Evolutionary conservation across 2,113 vertebrate genomes (phyloP), one percentile per base, ranked within the genome.

Genomic region (Acanthisitta chloris): DNA sequence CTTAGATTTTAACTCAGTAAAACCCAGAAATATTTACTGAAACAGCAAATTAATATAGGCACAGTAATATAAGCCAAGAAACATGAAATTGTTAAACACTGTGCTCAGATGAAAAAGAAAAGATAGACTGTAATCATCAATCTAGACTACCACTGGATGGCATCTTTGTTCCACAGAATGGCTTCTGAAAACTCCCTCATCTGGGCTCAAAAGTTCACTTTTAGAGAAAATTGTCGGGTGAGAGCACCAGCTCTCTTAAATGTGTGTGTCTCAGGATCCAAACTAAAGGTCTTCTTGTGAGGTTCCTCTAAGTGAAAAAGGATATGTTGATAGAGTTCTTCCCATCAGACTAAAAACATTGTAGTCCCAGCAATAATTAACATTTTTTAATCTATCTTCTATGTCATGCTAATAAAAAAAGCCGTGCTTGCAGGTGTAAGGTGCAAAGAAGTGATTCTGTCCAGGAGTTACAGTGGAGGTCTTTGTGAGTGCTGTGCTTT

Each of bases 91-190:
- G 20, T 90, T 90, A 70, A 86, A 49, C 78, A 46, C 13, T 46
- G 4, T 90, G 25, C 40, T 88, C 31, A 49, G 43, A 73, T 84
- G 51, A 49, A 57, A 69, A 67, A 38, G 33, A 51, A 31, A 80
- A 46, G 76, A 76, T n/a, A 89, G 83, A 61, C 36, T 58, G 33
- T 46, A 59, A 79, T 84, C 36, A 61, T 94, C 94, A 90, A 8
- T 95, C 48, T 86, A 23, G 81, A 54, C 6, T 5, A 91, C 97
- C 97, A 98, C 97, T 97, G 97, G 97, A 97, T 98, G 97, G 97
- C 97, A 95, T 96, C 95, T 97, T 94, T 76, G 96, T 96, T 95
- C 95, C 91, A 94, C 10, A 15, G n/a, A 90, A 76, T 81, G 33
- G 59, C 62, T 84, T 83, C 40, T 58, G 73, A 79, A 90, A 93